Percentiles rank a stretch among this genome's conserved stretches.
phyloP scores from a whole-genome alignment of 64 coral and sea anemone species.

The Montipora foliosa region DNA sequence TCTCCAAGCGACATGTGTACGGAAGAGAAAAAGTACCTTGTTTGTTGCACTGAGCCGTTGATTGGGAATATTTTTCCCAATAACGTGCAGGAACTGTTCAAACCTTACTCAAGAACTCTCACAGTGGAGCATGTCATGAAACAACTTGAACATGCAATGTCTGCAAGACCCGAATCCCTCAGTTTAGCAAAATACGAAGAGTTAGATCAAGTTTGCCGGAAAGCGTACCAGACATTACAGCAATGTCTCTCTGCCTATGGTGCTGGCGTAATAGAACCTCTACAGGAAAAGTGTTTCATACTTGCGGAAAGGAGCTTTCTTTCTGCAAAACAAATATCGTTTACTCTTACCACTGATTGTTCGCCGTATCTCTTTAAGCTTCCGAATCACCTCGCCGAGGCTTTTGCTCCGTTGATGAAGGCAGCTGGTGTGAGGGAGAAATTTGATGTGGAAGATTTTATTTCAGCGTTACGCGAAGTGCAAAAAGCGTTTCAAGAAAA shows the following conservation, averaged over 20 bases:
- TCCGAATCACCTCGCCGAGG: neutral
- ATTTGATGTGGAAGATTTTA: conserved; percentile 64
- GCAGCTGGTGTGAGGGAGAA: conserved; percentile 36
- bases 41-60: conserved; percentile 60
- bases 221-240: conserved; percentile 50
- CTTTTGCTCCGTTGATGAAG: conserved; percentile 62
- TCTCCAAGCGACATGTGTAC: conserved; percentile 59
- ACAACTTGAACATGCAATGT: neutral
- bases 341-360: conserved; percentile 16
- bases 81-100: neutral
- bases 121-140: conserved; percentile 9
- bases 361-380: conserved; percentile 67
- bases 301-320: conserved; percentile 36
- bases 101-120: neutral
- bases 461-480: conserved; percentile 6
- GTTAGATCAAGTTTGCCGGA: neutral
- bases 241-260: neutral
- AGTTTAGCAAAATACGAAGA: neutral
- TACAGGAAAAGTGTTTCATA: conserved; percentile 13
- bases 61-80: neutral
- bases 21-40: conserved; percentile 49
- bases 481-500: neutral
- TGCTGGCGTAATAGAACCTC: neutral
- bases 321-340: conserved; percentile 43
- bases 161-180: neutral